A percentile compares a stretch with the other conserved stretches of the same genome.
phyloP scores from a whole-genome alignment of 1,140 invertebrate genomes.

The Hycleus phaleratus region DNA sequence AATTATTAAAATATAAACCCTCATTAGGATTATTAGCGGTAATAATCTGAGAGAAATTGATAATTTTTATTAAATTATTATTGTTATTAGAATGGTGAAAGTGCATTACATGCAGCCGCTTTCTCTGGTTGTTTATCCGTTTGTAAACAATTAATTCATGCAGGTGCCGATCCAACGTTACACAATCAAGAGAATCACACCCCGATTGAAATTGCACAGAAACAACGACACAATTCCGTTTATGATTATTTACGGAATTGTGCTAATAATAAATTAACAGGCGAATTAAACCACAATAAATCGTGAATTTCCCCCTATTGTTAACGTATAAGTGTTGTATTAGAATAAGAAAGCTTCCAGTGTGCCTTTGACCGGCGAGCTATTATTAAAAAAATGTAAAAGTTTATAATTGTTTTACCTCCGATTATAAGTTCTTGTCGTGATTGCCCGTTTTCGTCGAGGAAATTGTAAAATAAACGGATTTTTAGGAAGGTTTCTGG shows the following conservation, averaged over 20 bases:
- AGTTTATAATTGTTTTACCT: too few relatives aligned
- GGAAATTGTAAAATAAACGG: too few relatives aligned
- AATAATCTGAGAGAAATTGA: conserved; percentile 34
- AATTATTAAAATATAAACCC: conserved; percentile 76
- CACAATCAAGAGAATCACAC: conserved; percentile 64
- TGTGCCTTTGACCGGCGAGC: too few relatives aligned
- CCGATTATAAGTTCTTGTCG: too few relatives aligned
- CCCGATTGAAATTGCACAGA: conserved; percentile 54
- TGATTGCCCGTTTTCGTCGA: too few relatives aligned
- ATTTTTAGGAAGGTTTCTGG: too few relatives aligned
- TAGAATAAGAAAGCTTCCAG: too few relatives aligned
- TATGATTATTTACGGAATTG: conserved; percentile 48
- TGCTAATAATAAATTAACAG: conserved; percentile 8
- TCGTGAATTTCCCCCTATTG: too few relatives aligned
- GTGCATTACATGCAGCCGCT: conserved; percentile 79
- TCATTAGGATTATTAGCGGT: conserved; percentile 73
- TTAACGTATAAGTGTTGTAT: too few relatives aligned
- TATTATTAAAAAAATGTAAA: too few relatives aligned
- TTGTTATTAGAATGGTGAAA: conserved; percentile 74
- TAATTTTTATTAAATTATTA: not conserved
- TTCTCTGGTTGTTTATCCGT: conserved; percentile 79
- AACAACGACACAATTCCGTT: conserved; percentile 50
- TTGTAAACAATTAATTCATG: conserved; percentile 66
- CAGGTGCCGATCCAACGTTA: conserved; percentile 58
- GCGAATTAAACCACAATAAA: too few relatives aligned